phyloP scores from a whole-genome alignment of 2,797 vertebrate species.

The Taeniopygia guttata region DNA sequence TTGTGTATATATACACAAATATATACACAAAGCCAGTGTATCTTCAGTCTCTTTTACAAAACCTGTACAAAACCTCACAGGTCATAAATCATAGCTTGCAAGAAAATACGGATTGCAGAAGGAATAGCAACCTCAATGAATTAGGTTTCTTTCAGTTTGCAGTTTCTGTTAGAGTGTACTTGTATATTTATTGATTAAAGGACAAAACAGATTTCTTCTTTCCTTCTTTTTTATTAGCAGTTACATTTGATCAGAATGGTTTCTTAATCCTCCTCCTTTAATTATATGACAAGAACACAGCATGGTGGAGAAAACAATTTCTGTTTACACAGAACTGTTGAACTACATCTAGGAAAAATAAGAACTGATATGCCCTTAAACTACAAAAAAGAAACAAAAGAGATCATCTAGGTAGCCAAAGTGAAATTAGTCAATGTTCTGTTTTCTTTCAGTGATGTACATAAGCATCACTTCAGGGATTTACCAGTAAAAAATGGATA shows the following conservation, averaged over 20 bases:
- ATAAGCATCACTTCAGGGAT: not conserved
- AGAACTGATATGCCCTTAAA: not conserved
- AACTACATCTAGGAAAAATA: not conserved
- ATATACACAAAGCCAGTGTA: not conserved
- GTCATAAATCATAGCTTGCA: not conserved
- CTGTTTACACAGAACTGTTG: not conserved
- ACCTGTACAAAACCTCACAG: not conserved
- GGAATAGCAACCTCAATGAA: not conserved
- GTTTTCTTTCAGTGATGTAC: not conserved
- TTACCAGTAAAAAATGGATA: not conserved
- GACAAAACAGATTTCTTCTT: not conserved
- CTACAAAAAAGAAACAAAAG: not conserved
- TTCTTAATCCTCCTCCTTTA: constrained; percentile 7
- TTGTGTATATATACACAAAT: not conserved
- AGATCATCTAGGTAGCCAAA: not conserved
- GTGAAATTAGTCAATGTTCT: not conserved
- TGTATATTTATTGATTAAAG: constrained; percentile 10
- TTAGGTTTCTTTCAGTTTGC: not conserved
- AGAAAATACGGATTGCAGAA: not conserved
- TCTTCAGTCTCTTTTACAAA: not conserved
- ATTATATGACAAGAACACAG: not conserved
- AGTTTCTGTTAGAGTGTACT: not conserved
- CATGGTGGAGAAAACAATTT: not conserved
- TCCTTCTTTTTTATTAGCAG: not conserved
- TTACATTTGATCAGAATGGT: not conserved